Base-by-base conservation (phyloP, 2,888 invertebrate genomes). In the Drepanosiphum platanoidis region DNA sequence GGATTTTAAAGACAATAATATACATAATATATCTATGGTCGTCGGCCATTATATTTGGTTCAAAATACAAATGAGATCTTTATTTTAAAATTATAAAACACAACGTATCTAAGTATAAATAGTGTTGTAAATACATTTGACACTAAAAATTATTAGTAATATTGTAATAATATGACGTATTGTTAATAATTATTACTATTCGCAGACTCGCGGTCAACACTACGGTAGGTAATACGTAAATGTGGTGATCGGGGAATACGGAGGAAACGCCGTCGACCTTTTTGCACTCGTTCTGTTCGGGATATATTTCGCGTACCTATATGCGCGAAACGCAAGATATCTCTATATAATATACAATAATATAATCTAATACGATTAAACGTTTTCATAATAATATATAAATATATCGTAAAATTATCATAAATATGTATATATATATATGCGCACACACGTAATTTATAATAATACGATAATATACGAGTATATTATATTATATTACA, bases 51-150 rank as follows among this genome's bases (percentile, higher is more conserved):
- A n/a, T n/a, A n/a, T n/a, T 82, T 72, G 71, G 66, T 75, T 75
- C 66, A 83, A 84, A 77, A 39, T 77, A 77, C 75, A 68, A 77
- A 84, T 84, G 84, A 84, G 84, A 84, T 84, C 84, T 84, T 84
- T 84, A 77, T 84, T 84, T 79, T 84, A 84, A 75, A 84, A 84
- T 77, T 77, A 84, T 84, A 84, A 77, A 84, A 84, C 84, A 84
- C 84, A 84, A 84, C 84, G 58, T 68, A 77, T 84, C 77, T 84
- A 84, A 66, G 64, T 84, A 52, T 66, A 52, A 32, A 80, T 80
- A 80, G 36, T 81, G 36, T 71, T 39, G 58, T 42, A 39, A 72
- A 61, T 72, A 72, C 58, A 72, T 42, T 15, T 15, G 81, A 82
- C 30, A 42, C 39, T 82, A 82, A 58, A 82, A 58, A 42, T 46